Base-by-base conservation (phyloP, 2,888 invertebrate genomes). In the Poecilobothrus nobilitatus region DNA sequence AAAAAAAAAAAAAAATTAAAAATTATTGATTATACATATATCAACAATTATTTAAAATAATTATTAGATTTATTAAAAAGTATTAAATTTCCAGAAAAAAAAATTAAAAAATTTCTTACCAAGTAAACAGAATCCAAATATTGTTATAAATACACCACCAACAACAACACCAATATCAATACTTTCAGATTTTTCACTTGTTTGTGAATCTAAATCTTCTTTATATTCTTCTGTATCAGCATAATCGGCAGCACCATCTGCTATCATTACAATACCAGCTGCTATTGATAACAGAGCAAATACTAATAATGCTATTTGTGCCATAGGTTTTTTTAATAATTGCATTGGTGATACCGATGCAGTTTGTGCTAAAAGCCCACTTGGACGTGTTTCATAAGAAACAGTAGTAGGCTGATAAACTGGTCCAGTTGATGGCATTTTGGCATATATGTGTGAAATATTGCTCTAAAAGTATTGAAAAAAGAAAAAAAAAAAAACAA, bases 321-420 rank as follows among this genome's bases (percentile, higher is more conserved):
- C 75, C 71, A 76, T 75, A 41, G 78, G 76, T 70, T 76, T 77
- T 21, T 76, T 75, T 62, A 78, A 72, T 20, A 77, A 74, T 72
- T 76, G 76, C 71, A 78, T 73, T 20, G 77, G 76, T 68, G 78
- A 77, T 33, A 75, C 74, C 7, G 77, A 76, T 63, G 77, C 75
- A 61, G 77, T 76, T 71, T 77, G 76, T 34, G 76, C 82, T 77
- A 73, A 76, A 76, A 71, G 79, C 78, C 74, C 83, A 73, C 77
- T 81, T 78, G 70, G 82, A 79, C 75, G 84, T 74, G 85, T 85
- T 79, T 90, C 90, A 78, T 90, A 90, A 68, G 89, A 89, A 73
- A 90, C 89, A 73, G 91, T 91, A 71, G 91, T 91, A 20, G 91
- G 90, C 79, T 90, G 90, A 82, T 91, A 91, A 66, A 91, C 90